These are phyloP conservation scores for Hydrolagus colliei DNA, from an alignment of 2,797 vertebrate genomes.

Conservation along the genomic window DNA sequence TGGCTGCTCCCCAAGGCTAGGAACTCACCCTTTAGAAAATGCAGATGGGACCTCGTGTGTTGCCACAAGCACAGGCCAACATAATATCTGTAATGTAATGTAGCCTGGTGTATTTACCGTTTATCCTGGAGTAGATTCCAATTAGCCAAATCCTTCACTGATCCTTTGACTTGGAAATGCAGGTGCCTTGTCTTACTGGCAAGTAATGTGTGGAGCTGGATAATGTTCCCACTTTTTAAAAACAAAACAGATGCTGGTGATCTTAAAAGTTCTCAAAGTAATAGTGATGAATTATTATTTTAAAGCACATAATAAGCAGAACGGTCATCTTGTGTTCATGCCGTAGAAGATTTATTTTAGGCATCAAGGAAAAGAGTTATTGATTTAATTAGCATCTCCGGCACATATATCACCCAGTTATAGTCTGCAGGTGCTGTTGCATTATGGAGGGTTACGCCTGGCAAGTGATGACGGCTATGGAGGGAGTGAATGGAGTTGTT, in stretches of 20 bases:
- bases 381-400: conserved; percentile 26
- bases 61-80: too few relatives aligned
- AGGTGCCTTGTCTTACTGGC: background rate
- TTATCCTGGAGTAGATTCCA: background rate
- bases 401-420: conserved; percentile 19
- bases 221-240: conserved; percentile 13
- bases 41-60: too few relatives aligned
- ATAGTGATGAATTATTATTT: conserved; percentile 27
- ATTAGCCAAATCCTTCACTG: background rate
- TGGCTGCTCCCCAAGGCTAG: too few relatives aligned
- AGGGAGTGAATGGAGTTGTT: background rate
- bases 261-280: background rate
- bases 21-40: too few relatives aligned
- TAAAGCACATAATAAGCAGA: conserved; percentile 27
- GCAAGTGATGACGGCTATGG: background rate
- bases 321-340: conserved; percentile 2
- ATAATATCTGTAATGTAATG: background rate
- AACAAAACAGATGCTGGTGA: conserved; percentile 10
- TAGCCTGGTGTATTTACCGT: background rate
- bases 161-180: too few relatives aligned
- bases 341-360: conserved; percentile 27
- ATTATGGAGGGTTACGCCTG: background rate
- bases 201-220: background rate
- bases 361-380: conserved; percentile 17
- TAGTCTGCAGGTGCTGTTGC: conserved; percentile 1